phyloP scores from a whole-genome alignment of 2,888 invertebrate genomes.

The Meghimatium bilineatum region DNA sequence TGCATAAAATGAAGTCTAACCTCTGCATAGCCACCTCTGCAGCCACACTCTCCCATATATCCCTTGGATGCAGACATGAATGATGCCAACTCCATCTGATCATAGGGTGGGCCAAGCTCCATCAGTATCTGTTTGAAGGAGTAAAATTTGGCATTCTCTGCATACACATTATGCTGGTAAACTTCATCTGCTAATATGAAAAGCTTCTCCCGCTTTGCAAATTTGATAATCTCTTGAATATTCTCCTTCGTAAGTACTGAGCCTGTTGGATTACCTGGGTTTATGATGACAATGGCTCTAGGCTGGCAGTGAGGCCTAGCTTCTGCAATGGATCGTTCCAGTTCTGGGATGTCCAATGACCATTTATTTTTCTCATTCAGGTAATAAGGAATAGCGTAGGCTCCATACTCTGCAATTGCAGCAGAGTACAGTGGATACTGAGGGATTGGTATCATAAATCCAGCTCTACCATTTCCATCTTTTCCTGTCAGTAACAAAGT shows the following conservation, averaged over 20 bases:
- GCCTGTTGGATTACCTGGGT: constrained; percentile 98
- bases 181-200: constrained; percentile 83
- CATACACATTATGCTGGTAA: constrained; percentile 98
- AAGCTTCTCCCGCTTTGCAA: constrained; percentile 90
- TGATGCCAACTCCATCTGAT: constrained; percentile 90
- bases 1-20: constrained; percentile 76
- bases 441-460: constrained; percentile 97
- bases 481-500: constrained; percentile 80
- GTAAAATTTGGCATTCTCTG: constrained; percentile 89
- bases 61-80: constrained; percentile 98
- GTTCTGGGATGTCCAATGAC: constrained; percentile 87
- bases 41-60: constrained; percentile 87
- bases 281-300: constrained; percentile 93
- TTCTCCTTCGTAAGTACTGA: constrained; percentile 90
- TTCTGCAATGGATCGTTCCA: constrained; percentile 86
- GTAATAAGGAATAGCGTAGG: constrained; percentile 81
- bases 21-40: constrained; percentile 96
- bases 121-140: constrained; percentile 95
- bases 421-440: constrained; percentile 99
- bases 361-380: constrained; percentile 92
- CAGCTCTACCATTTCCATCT: constrained; percentile 79
- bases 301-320: constrained; percentile 82
- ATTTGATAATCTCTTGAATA: constrained; percentile 93
- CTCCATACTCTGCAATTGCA: constrained; percentile 92
- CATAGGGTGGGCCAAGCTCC: constrained; percentile 94